Evolutionary conservation across 2,888 invertebrate genomes (phyloP).

Genomic region (Eupithecia pulchellata): DNA sequence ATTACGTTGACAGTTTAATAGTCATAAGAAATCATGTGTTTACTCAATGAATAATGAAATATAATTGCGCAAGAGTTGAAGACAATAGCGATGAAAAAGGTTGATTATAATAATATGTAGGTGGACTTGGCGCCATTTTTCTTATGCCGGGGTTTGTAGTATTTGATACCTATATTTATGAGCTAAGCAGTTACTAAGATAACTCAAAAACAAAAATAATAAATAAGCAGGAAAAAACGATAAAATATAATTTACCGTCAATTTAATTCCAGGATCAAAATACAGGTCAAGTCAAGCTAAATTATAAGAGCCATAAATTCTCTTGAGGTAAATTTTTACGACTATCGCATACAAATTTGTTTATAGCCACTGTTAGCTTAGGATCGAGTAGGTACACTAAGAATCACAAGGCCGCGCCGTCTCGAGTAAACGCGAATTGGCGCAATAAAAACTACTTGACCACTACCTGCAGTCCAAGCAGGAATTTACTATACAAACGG

Average conservation of each 20-base stretch:
- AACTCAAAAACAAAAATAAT: not conserved
- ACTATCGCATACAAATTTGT: slow-evolving; percentile 43
- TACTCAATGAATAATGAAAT: slow-evolving; percentile 18
- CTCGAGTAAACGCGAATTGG: slow-evolving; percentile 26
- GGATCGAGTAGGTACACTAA: slow-evolving; percentile 37
- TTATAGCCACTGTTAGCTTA: slow-evolving; percentile 43
- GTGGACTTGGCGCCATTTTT: slow-evolving; percentile 6
- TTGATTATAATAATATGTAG: not conserved
- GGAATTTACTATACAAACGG: slow-evolving; percentile 18
- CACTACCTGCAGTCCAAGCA: slow-evolving; percentile 27
- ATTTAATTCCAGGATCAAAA: slow-evolving; percentile 10
- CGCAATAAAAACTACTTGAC: slow-evolving; percentile 39
- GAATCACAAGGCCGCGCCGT: slow-evolving; percentile 34
- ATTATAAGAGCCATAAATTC: slow-evolving; percentile 37
- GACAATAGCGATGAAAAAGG: slow-evolving; percentile 7
- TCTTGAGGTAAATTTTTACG: slow-evolving; percentile 39
- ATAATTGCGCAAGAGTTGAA: slow-evolving; percentile 3
- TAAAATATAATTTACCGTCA: not conserved
- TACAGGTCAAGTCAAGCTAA: slow-evolving; percentile 16
- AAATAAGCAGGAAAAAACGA: not conserved
- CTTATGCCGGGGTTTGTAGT: not conserved
- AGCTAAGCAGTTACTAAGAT: not conserved
- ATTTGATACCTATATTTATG: not conserved
- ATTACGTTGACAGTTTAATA: slow-evolving; percentile 33
- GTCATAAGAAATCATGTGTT: slow-evolving; percentile 21